phyloP scores from a whole-genome alignment of 2,113 vertebrate species.

The Sinocyclocheilus anshuiensis region DNA sequence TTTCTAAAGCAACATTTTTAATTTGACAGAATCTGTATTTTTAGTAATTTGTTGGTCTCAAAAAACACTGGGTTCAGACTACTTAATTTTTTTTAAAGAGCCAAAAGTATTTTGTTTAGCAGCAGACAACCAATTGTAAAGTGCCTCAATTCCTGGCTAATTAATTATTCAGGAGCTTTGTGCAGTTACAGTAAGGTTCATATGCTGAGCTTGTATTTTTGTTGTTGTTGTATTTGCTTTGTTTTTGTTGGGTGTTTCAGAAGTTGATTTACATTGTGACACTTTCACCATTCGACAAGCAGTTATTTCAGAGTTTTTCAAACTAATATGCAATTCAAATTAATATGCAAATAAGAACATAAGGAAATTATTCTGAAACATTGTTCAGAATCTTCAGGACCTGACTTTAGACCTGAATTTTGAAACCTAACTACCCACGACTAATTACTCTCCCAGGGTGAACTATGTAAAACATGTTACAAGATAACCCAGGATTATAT shows the following conservation, averaged over 20 bases:
- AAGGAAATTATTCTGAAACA: neutral
- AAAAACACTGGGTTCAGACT: neutral
- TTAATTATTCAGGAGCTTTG: neutral
- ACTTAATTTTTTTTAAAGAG: no score
- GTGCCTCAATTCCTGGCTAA: neutral
- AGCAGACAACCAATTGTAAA: neutral
- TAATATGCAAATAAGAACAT: neutral
- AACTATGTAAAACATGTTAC: neutral
- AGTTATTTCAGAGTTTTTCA: neutral
- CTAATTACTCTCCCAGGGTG: neutral
- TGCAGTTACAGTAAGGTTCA: neutral
- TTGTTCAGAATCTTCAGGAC: neutral
- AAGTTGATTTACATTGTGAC: neutral
- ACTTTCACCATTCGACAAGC: neutral
- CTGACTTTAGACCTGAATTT: neutral
- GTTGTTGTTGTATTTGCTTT: neutral
- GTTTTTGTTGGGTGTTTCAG: neutral
- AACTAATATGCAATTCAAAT: neutral
- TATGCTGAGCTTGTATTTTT: neutral
- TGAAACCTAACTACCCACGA: neutral
- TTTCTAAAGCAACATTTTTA: neutral
- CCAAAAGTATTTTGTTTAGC: neutral
- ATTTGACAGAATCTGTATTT: neutral
- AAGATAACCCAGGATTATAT: neutral
- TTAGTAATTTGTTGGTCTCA: no score